Evolutionary conservation across 2,888 invertebrate genomes (phyloP).

Genomic region (Caenorhabditis uteleia): DNA sequence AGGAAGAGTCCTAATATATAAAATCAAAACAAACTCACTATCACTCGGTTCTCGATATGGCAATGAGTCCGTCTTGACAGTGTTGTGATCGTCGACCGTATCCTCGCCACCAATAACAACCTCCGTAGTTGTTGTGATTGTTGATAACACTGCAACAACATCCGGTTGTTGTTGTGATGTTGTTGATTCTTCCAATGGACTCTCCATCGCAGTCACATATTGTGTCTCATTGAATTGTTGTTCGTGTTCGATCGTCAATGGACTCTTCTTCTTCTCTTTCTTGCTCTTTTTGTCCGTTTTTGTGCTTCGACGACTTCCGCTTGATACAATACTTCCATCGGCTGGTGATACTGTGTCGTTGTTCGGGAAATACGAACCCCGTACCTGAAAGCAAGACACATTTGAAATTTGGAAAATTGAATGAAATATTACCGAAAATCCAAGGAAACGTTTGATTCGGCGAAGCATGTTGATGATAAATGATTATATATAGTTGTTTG

Average conservation of each 20-base stretch:
- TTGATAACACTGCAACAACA: too few relatives aligned
- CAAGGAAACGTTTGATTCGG: constrained; percentile 26
- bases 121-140: constrained; percentile 12
- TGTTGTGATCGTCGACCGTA: constrained; percentile 18
- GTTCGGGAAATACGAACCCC: constrained; percentile 24
- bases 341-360: constrained; percentile 12
- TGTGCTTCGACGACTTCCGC: constrained; percentile 16
- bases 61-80: constrained; percentile 27
- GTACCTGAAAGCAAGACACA: constrained; percentile 10
- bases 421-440: constrained; percentile 13
- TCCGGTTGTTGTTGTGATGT: too few relatives aligned
- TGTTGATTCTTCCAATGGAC: too few relatives aligned
- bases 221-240: too few relatives aligned
- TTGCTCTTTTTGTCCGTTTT: constrained; percentile 11
- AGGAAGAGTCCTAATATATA: too few relatives aligned
- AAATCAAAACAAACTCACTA: constrained; percentile 7
- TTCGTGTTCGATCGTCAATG: background rate
- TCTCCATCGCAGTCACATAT: too few relatives aligned
- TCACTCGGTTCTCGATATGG: constrained; percentile 33
- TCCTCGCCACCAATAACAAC: constrained; percentile 12
- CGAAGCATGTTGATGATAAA: constrained; percentile 6
- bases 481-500: too few relatives aligned
- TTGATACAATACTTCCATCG: constrained; percentile 27
- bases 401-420: background rate
- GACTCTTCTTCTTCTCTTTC: constrained; percentile 28